Evolutionary conservation across 2,888 invertebrate genomes (phyloP).

Genomic region (Ectobius pallidus): DNA sequence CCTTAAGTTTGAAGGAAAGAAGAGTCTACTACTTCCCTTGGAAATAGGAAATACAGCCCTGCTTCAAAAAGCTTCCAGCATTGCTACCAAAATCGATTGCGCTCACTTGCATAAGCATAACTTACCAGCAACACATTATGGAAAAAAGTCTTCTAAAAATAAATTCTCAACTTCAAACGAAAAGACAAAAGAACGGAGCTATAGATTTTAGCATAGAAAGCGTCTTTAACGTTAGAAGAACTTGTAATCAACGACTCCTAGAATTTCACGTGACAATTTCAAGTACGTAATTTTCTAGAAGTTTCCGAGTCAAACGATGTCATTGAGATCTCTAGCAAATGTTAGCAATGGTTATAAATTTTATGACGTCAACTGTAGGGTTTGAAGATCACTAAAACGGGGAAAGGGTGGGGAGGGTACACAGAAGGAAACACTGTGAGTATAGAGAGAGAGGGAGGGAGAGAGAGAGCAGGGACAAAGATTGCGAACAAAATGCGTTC

Average conservation of each 20-base stretch:
- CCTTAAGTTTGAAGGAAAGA: no score
- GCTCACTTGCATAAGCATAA: neutral
- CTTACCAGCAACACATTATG: neutral
- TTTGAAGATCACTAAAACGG: constrained; percentile 9
- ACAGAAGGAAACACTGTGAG: no score
- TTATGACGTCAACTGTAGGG: constrained; percentile 22
- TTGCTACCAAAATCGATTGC: constrained; percentile 12
- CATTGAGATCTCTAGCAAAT: constrained; percentile 17
- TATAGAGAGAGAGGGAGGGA: neutral
- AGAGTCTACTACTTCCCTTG: no score
- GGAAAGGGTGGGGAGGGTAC: neutral
- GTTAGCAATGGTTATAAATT: constrained; percentile 23
- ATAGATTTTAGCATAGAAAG: constrained; percentile 21
- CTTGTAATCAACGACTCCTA: constrained; percentile 13
- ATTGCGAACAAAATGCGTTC: constrained; percentile 31
- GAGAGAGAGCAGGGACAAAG: constrained; percentile 4
- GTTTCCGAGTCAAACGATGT: constrained; percentile 18
- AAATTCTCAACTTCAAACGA: neutral
- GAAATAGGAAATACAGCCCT: neutral
- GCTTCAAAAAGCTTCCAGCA: neutral
- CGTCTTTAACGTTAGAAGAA: constrained; percentile 7
- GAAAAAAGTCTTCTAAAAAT: constrained; percentile 9
- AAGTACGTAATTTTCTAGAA: constrained; percentile 19
- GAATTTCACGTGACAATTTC: constrained; percentile 17
- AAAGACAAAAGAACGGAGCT: constrained; percentile 9